These are phyloP conservation scores for Oasisia sp. DNA, from an alignment of 2,888 invertebrate species.

Conservation along the genomic window DNA sequence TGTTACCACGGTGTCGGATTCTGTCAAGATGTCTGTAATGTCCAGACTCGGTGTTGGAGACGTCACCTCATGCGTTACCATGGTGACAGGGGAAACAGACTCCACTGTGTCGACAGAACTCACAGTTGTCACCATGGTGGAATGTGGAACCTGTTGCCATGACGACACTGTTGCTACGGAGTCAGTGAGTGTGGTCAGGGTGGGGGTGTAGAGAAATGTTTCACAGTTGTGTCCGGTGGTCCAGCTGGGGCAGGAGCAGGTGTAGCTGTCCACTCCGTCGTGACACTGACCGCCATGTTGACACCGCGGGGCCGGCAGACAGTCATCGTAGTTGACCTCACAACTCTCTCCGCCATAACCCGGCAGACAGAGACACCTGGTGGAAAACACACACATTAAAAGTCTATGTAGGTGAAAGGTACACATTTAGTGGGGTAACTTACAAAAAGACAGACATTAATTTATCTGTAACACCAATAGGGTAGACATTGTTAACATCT, in stretches of 20 bases:
- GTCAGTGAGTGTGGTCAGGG: neutral
- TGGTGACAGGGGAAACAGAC: neutral
- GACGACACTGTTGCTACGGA: neutral
- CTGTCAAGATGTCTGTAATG: neutral
- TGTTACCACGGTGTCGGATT: neutral
- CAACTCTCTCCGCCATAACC: constrained; percentile 80
- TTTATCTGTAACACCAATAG: no score
- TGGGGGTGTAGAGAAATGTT: constrained; percentile 22
- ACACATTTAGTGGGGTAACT: no score
- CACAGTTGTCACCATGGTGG: neutral
- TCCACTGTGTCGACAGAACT: neutral
- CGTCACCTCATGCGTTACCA: neutral
- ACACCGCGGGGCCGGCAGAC: constrained; percentile 78
- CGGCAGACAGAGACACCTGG: constrained; percentile 34
- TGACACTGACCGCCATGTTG: constrained; percentile 81
- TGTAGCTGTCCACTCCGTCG: constrained; percentile 81
- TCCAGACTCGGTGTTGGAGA: neutral
- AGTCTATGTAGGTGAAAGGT: neutral
- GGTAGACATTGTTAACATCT: no score
- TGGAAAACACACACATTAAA: neutral
- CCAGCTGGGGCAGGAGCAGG: constrained; percentile 54
- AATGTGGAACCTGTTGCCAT: neutral
- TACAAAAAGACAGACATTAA: no score
- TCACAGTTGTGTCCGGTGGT: constrained; percentile 46
- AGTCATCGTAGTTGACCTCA: constrained; percentile 86